Percentiles rank a stretch among this genome's conserved stretches.
Conservation (phyloP, 1,140 invertebrate species). For the Penaeus indicus region DNA sequence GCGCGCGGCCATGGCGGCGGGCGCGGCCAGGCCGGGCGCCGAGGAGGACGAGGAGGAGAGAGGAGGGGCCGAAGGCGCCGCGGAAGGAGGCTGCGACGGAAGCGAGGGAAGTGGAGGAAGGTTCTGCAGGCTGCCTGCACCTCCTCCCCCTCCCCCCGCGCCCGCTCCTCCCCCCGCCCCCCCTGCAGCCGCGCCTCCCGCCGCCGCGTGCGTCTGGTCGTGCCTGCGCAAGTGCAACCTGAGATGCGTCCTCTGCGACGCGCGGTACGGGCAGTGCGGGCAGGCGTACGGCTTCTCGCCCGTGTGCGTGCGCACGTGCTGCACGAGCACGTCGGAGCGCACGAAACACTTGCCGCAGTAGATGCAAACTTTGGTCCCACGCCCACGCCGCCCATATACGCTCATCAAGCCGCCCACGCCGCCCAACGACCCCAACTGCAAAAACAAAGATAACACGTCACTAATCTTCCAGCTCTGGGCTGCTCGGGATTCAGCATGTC, state of each 20-base stretch:
- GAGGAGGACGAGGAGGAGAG: not conserved
- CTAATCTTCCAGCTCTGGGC: not conserved
- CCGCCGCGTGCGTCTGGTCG: not conserved
- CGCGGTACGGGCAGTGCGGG: slow-evolving; percentile 59
- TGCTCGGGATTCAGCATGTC: not conserved
- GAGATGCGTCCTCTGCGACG: slow-evolving; percentile 55
- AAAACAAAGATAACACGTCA: slow-evolving; percentile 51
- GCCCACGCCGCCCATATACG: slow-evolving; percentile 49
- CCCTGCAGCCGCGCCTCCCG: not conserved
- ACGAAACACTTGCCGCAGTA: slow-evolving; percentile 57
- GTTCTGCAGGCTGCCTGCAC: not conserved
- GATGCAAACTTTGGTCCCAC: slow-evolving; percentile 51
- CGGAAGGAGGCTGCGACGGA: not conserved
- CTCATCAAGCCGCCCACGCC: slow-evolving; percentile 39
- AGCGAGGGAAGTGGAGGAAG: not conserved
- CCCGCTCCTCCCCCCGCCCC: slow-evolving; percentile 67
- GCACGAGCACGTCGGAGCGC: slow-evolving; percentile 54
- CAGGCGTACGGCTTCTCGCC: slow-evolving; percentile 61
- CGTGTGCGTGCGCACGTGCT: slow-evolving; percentile 57
- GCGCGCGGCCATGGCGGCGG: too few species aligned
- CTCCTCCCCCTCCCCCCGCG: not conserved
- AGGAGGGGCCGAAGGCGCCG: not conserved
- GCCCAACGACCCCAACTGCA: slow-evolving; percentile 54
- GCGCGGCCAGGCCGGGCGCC: too few species aligned
- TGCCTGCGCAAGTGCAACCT: slow-evolving; percentile 52